Base-by-base conservation (phyloP, 1,140 invertebrate species). In the Calosoma granatense region DNA sequence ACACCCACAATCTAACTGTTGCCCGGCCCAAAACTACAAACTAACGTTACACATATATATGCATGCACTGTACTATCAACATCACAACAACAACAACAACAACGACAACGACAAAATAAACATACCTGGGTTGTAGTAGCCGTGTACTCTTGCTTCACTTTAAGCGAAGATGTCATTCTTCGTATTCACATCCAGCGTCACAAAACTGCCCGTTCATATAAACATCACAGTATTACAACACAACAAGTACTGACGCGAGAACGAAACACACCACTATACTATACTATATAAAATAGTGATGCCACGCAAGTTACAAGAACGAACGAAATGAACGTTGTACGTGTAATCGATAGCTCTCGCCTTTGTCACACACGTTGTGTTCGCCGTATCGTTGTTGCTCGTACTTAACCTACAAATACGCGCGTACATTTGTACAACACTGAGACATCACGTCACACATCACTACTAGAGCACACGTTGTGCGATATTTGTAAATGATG, bases 1-100 rank as follows among this genome's bases (percentile, higher is more conserved):
- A 67, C 67, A 66, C 61, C 67, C 67, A 66, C 67, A 69, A 60
- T 54, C 41, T 59, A 62, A n/a, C n/a, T n/a, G n/a, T n/a, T 36
- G 26, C 17, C 39, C 47, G 41, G 47, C 56, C 47, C 23, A 59
- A 41, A 59, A 56, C n/a, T n/a, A 20, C 57, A 53, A 17, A 56
- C 53, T 55, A 36, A 36, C 26, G n/a, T 36, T 52, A 36, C 52
- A 21, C 57, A 52, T 12, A 15, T 20, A 52, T 12, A 52, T 52
- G 2, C 21, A 52, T 4, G 56, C 62, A 59, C 62, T n/a, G n/a
- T n/a, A n/a, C n/a, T n/a, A n/a, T 30, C 26, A 30, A 30, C 4
- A 30, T 30, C 26, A 30, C 4, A 30, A 30, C 26, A 6, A 30
- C 26, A n/a, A n/a, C n/a, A n/a, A n/a, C n/a, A n/a, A n/a, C n/a